phyloP scores from a whole-genome alignment of 2,113 vertebrate genomes.

The Cololabis saira region DNA sequence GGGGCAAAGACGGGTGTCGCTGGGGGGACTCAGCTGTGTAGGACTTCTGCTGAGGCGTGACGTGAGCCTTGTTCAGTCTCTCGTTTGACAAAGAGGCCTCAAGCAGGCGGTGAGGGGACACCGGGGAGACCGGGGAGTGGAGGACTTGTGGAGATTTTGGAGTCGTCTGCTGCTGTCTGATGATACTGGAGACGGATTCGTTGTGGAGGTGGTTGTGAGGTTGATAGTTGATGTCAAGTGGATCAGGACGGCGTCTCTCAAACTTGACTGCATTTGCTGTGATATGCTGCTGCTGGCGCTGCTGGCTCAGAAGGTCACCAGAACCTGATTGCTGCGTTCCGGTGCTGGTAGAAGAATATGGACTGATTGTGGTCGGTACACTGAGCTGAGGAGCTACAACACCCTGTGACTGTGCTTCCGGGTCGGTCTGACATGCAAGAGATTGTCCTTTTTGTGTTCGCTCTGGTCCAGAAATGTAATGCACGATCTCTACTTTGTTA shows the following conservation, averaged over 20 bases:
- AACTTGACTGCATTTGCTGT: slow-evolving; percentile 85
- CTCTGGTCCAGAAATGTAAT: slow-evolving; percentile 96
- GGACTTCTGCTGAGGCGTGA: slow-evolving; percentile 96
- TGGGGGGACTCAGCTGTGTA: slow-evolving; percentile 89
- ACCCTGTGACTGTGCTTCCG: slow-evolving; percentile 88
- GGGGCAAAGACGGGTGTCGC: slow-evolving; percentile 91
- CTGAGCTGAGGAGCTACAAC: slow-evolving; percentile 90
- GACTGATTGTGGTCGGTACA: slow-evolving; percentile 89
- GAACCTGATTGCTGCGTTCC: slow-evolving; percentile 87
- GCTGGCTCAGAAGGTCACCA: slow-evolving; percentile 81
- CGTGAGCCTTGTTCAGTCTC: slow-evolving; percentile 95
- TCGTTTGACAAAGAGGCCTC: slow-evolving; percentile 92
- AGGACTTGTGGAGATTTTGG: slow-evolving; percentile 97
- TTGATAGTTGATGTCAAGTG: slow-evolving; percentile 95
- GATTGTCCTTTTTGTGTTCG: slow-evolving; percentile 93
- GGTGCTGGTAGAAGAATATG: slow-evolving; percentile 87
- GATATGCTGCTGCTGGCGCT: slow-evolving; percentile 82
- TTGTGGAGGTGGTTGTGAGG: slow-evolving; percentile 88
- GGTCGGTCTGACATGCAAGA: slow-evolving; percentile 95
- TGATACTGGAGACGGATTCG: slow-evolving; percentile 91
- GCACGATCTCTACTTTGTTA: slow-evolving; percentile 93
- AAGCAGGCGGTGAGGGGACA: slow-evolving; percentile 93
- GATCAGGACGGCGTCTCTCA: slow-evolving; percentile 92
- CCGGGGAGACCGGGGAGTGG: slow-evolving; percentile 95
- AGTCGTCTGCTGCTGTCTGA: slow-evolving; percentile 84